A percentile compares a stretch with the other conserved stretches of the same genome.
phyloP scores from a whole-genome alignment of 1,140 invertebrate genomes.

The Drosophila paulistorum region DNA sequence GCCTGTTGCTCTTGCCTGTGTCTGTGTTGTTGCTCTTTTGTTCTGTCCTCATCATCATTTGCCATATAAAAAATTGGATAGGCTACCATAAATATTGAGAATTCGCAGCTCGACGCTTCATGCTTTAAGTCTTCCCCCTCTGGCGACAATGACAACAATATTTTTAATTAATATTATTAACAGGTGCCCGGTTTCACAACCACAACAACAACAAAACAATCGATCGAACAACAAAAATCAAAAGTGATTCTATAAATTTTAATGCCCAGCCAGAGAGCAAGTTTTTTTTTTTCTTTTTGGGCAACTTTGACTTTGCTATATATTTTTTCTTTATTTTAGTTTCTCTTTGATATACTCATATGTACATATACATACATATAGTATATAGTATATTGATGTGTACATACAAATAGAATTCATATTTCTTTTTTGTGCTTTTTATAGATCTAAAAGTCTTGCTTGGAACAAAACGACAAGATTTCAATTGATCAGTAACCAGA shows the following conservation, averaged over 20 bases:
- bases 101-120: constrained; percentile 45
- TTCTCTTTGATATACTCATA: not conserved
- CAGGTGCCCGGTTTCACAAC: constrained; percentile 56
- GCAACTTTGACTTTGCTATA: not conserved
- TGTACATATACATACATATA: not conserved
- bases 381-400: not conserved
- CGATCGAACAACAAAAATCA: constrained; percentile 55
- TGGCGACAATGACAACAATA: constrained; percentile 50
- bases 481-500: not conserved
- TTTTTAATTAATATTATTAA: constrained; percentile 81
- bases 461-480: constrained; percentile 9
- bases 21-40: constrained; percentile 24
- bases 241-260: constrained; percentile 75
- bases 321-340: constrained; percentile 6
- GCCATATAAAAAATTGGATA: constrained; percentile 18
- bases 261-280: constrained; percentile 33
- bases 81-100: constrained; percentile 38
- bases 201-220: constrained; percentile 39
- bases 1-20: constrained; percentile 58
- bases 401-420: constrained; percentile 24
- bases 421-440: constrained; percentile 32
- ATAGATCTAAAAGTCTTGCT: constrained; percentile 22
- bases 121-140: constrained; percentile 14
- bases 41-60: constrained; percentile 43
- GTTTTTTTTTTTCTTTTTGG: constrained; percentile 20